A percentile compares a stretch with the other conserved stretches of the same genome.
Evolutionary conservation across 2,888 invertebrate genomes (phyloP).

Genomic region (Dasysyrphus tricinctus): DNA sequence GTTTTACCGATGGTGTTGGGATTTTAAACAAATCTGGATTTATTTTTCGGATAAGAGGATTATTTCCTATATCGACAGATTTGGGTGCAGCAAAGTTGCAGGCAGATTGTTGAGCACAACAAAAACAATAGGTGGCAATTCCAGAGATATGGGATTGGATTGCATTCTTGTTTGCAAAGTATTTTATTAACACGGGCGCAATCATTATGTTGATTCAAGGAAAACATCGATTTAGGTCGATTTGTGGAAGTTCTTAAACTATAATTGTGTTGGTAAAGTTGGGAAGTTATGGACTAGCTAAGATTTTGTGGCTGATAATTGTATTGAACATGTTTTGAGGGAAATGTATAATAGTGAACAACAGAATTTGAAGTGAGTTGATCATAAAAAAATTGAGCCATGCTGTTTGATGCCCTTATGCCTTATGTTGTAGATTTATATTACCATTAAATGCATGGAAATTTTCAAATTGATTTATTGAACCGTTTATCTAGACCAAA

Average conservation of each 20-base stretch:
- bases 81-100: constrained; percentile 25
- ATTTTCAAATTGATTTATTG: too few relatives aligned
- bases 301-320: too few relatives aligned
- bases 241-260: neutral
- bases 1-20: constrained; percentile 24
- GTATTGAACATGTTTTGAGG: too few relatives aligned
- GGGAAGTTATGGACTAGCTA: neutral
- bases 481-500: too few relatives aligned
- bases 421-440: too few relatives aligned
- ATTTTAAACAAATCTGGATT: constrained; percentile 14
- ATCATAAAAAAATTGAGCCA: too few relatives aligned
- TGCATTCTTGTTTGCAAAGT: constrained; percentile 5
- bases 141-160: neutral
- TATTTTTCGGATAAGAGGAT: constrained; percentile 19
- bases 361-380: too few relatives aligned
- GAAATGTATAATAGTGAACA: too few relatives aligned
- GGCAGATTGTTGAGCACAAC: neutral
- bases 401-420: too few relatives aligned
- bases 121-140: neutral
- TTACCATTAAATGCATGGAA: too few relatives aligned
- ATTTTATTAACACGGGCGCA: constrained; percentile 7
- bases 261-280: neutral
- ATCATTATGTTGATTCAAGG: neutral
- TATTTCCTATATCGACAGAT: neutral
- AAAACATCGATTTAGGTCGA: neutral